Evolutionary conservation across 1,140 invertebrate species (phyloP).

Genomic region (Chionoecetes opilio): DNA sequence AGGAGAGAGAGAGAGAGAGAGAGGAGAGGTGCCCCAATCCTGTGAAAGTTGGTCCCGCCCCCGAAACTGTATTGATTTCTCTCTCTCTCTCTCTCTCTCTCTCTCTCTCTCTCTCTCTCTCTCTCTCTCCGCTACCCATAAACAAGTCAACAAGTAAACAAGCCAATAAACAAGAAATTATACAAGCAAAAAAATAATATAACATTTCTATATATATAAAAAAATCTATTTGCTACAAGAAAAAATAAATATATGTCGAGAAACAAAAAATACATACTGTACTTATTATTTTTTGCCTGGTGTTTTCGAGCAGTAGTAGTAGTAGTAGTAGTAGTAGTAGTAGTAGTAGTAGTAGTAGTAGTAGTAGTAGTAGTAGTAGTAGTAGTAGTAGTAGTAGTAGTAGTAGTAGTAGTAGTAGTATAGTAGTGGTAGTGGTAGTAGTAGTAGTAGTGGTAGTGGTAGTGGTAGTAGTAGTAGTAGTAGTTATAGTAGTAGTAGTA

Average conservation of each 20-base stretch:
- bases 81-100: slow-evolving; percentile 60
- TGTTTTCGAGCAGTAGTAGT: too few species aligned
- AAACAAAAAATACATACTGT: too few species aligned
- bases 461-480: not conserved
- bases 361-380: slow-evolving; percentile 11
- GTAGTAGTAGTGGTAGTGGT: not conserved
- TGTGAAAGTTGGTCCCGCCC: not conserved
- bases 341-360: not conserved
- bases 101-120: slow-evolving; percentile 40
- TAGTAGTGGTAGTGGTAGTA: not conserved
- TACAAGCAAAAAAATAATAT: too few species aligned
- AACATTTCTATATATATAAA: too few species aligned
- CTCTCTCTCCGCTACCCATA: not conserved
- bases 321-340: too few species aligned
- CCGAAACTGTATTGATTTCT: slow-evolving; percentile 29
- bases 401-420: not conserved
- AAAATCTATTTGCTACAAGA: too few species aligned
- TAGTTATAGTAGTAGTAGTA: too few species aligned
- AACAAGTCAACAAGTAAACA: too few species aligned
- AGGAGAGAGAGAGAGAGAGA: not conserved
- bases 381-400: slow-evolving; percentile 1
- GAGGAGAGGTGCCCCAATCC: not conserved
- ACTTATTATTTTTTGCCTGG: too few species aligned
- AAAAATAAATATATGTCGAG: too few species aligned
- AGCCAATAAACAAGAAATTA: too few species aligned